phyloP scores from a whole-genome alignment of 2,797 vertebrate species.

The Pseudochromis fuscus region DNA sequence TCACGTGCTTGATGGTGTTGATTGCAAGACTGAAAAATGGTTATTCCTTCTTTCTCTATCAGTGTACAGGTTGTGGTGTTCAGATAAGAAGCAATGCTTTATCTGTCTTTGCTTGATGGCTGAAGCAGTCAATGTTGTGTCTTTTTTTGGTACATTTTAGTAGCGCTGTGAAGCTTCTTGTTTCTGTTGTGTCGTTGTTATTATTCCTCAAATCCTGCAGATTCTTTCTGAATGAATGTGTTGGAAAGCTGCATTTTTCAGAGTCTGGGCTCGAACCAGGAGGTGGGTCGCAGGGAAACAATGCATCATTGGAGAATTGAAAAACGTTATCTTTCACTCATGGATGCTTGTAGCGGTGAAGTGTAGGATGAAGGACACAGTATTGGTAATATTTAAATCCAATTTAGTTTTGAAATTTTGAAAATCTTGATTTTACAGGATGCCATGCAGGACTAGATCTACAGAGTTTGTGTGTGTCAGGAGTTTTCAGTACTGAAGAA shows the following conservation, averaged over 20 bases:
- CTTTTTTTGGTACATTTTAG: neutral
- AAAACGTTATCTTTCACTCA: constrained; percentile 1
- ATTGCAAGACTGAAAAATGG: constrained; percentile 29
- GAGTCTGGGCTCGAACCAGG: constrained; percentile 7
- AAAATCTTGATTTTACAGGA: neutral
- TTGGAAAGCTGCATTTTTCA: constrained; percentile 22
- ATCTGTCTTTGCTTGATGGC: constrained; percentile 20
- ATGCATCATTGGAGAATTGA: neutral
- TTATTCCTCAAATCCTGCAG: constrained; percentile 7
- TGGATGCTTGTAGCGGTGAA: neutral
- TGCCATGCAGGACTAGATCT: neutral
- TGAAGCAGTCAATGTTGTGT: neutral
- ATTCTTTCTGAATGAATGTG: constrained; percentile 21
- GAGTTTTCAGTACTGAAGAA: neutral
- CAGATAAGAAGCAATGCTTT: constrained; percentile 11
- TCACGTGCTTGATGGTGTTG: constrained; percentile 48
- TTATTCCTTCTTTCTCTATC: constrained; percentile 35
- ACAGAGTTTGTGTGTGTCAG: constrained; percentile 5
- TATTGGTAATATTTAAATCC: neutral
- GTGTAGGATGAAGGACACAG: neutral
- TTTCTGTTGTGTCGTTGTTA: neutral
- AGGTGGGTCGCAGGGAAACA: constrained; percentile 12
- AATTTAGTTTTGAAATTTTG: neutral
- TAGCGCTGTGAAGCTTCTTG: constrained; percentile 3
- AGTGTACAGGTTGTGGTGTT: constrained; percentile 7